Percentiles rank a stretch among this genome's conserved stretches.
Conservation (phyloP, 2,797 vertebrate species). For the Pangasius macronema region DNA sequence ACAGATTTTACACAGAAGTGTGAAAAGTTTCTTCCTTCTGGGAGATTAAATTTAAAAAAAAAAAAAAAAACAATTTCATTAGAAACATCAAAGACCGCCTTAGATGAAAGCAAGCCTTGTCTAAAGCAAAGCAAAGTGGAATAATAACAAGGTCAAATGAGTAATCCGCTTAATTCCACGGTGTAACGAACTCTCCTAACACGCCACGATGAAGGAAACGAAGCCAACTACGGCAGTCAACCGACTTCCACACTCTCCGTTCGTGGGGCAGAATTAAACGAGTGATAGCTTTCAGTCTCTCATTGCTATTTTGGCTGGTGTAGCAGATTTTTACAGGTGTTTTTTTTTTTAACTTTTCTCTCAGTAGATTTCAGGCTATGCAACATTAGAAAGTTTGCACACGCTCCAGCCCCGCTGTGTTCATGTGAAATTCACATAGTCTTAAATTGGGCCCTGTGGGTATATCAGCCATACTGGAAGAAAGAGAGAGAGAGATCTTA, state of each 20-base stretch:
- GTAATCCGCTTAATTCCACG: slow-evolving; percentile 74
- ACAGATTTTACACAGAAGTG: slow-evolving; percentile 55
- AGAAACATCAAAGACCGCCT: slow-evolving; percentile 69
- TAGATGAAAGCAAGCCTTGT: slow-evolving; percentile 64
- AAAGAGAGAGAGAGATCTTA: slow-evolving; percentile 47
- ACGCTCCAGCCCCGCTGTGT: slow-evolving; percentile 55
- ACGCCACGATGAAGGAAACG: slow-evolving; percentile 44
- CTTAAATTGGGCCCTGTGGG: slow-evolving; percentile 80
- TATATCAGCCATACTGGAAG: slow-evolving; percentile 69
- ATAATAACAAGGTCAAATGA: slow-evolving; percentile 70
- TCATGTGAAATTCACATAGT: slow-evolving; percentile 73
- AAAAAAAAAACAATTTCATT: slow-evolving; percentile 72
- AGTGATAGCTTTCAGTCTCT: slow-evolving; percentile 27
- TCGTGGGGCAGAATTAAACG: neutral
- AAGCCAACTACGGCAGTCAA: slow-evolving; percentile 41
- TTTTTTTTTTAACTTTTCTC: slow-evolving; percentile 42
- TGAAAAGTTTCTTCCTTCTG: slow-evolving; percentile 48
- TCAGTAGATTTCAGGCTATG: slow-evolving; percentile 59
- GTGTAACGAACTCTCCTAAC: slow-evolving; percentile 64
- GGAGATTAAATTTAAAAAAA: slow-evolving; percentile 55
- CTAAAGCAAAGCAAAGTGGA: slow-evolving; percentile 46
- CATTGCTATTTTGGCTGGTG: slow-evolving; percentile 24
- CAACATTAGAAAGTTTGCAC: slow-evolving; percentile 50
- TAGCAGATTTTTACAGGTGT: slow-evolving; percentile 20
- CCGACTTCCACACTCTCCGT: slow-evolving; percentile 23